Percentiles rank a stretch among this genome's conserved stretches.
These are phyloP conservation scores for Calliopum simillimum DNA, from an alignment of 2,888 invertebrate species.

Conservation along the genomic window DNA sequence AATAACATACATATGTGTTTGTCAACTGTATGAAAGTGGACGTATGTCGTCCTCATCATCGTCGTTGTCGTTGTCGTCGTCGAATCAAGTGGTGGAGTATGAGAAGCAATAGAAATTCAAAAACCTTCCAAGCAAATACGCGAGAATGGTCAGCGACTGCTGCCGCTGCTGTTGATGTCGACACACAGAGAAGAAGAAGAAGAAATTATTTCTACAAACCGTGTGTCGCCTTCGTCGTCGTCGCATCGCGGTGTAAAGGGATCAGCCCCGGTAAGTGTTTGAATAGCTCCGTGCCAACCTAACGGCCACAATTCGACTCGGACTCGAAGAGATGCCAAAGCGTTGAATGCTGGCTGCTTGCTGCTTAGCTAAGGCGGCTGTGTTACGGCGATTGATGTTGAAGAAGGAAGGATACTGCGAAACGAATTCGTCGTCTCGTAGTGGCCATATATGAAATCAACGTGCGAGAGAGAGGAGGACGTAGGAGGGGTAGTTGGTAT, in stretches of 20 bases:
- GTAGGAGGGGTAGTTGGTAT: neutral
- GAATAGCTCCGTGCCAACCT: slow-evolving; percentile 7
- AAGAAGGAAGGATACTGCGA: neutral
- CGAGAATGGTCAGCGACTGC: slow-evolving; percentile 27
- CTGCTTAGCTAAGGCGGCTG: neutral
- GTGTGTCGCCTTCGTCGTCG: neutral
- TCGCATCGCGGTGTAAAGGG: slow-evolving; percentile 7
- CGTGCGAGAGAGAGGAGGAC: neutral
- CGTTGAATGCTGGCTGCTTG: neutral
- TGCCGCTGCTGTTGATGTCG: slow-evolving; percentile 25
- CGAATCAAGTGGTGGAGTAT: neutral
- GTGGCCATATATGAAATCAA: neutral
- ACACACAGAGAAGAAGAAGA: too few species aligned
- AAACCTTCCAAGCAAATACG: slow-evolving; percentile 31
- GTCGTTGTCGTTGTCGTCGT: too few species aligned
- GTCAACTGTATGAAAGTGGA: slow-evolving; percentile 14
- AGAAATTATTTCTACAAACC: slow-evolving; percentile 28
- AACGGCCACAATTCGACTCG: neutral
- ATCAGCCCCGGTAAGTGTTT: neutral
- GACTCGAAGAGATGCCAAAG: neutral
- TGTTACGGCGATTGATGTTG: neutral
- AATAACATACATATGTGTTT: slow-evolving; percentile 13
- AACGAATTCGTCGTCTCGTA: too few species aligned
- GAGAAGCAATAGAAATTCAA: neutral
- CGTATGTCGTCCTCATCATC: too few species aligned